Evolutionary conservation across 2,797 vertebrate genomes (phyloP), one percentile per base, ranked within the genome.

Genomic region (Amphiprion clarkii): DNA sequence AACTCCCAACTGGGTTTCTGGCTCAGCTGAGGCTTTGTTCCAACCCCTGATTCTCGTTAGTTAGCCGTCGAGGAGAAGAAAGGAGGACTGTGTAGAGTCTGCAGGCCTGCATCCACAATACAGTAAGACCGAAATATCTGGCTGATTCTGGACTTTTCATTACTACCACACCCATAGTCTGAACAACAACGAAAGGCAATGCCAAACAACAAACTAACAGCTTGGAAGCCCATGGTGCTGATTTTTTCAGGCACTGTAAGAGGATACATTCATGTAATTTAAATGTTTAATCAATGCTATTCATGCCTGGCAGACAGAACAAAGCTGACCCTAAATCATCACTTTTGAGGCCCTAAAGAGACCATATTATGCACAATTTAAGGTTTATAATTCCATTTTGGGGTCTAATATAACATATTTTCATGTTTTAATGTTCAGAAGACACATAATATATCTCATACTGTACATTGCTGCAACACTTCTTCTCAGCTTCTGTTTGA

Each of bases 1-100:
- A 83, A 76, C 66, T 78, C 76, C 72, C 82, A 67, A 61, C 81
- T 70, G 86, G 55, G 90, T 72, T 78, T 83, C 78, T 81, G 87
- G 85, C 70, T 90, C 78, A 75, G 74, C 61, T 42, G 78, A 76
- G 46, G 67, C 76, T 73, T 88, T 87, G 82, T 91, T 89, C 69
- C 40, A 54, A 52, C 21, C 40, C 40, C 62, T 67, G 76, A 72
- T 70, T 82, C 76, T 89, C 6, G 56, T 86, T 89, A 87, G 84
- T 31, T 71, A 76, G 79, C 73, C 8, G 10, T 42, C 9, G 4
- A 67, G 60, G 54, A 79, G 52, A 73, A 71, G 59, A 88, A 78
- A 85, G 61, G 56, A 74, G 72, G 60, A 49, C 80, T 68, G 62
- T 79, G 70, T 67, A 62, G 68, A 71, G 72, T 77, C 77, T 78